phyloP scores from a whole-genome alignment of 2,797 vertebrate genomes.

The Lophotriccus pileatus region DNA sequence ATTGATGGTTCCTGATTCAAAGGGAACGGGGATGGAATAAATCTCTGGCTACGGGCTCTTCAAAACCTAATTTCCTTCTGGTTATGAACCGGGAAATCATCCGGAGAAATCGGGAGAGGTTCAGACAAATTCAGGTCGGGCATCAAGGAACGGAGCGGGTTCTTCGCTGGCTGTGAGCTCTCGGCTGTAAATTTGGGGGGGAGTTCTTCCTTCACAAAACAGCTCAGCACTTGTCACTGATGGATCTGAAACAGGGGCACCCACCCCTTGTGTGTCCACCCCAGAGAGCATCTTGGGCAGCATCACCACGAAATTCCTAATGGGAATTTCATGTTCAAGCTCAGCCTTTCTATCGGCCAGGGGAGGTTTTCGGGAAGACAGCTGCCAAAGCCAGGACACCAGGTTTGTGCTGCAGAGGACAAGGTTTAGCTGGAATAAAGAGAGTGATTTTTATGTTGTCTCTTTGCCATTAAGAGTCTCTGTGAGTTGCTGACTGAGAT shows the following conservation, averaged over 20 bases:
- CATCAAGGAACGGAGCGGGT: fast-evolving
- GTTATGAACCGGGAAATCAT: conserved; percentile 10
- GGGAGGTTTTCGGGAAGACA: not conserved
- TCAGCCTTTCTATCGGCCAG: not conserved
- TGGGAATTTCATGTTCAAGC: not conserved
- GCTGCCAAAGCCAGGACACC: fast-evolving
- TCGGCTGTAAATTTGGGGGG: not conserved
- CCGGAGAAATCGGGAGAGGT: not conserved
- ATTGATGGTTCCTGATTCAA: not conserved
- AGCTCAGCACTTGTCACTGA: fast-evolving
- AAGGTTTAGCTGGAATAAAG: not conserved
- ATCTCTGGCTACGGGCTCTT: not conserved
- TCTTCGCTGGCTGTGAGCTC: not conserved
- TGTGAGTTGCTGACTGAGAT: not conserved
- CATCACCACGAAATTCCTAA: fast-evolving
- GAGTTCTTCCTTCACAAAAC: not conserved
- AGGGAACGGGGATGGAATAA: not conserved
- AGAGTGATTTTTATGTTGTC: not conserved
- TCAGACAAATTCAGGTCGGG: not conserved
- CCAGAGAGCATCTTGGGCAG: not conserved
- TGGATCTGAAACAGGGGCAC: not conserved
- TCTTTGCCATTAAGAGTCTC: not conserved
- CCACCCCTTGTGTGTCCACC: fast-evolving
- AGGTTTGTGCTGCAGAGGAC: not conserved
- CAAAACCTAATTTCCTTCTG: conserved; percentile 7